Evolutionary conservation across 2,113 vertebrate genomes (phyloP).

Genomic region (Corythoichthys haematopterus): DNA sequence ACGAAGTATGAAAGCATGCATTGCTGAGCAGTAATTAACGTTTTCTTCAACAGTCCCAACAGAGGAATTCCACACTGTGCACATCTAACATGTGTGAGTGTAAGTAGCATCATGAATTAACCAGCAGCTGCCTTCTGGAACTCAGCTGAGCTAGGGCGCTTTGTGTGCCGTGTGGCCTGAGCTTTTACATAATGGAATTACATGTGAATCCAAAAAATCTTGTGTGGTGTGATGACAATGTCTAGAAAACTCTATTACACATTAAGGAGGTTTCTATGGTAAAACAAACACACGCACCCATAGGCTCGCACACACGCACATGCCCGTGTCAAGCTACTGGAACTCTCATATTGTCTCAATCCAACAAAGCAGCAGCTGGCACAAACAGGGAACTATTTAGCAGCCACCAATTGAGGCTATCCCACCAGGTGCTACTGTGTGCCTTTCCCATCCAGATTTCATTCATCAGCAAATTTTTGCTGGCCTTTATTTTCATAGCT

Average conservation of each 20-base stretch:
- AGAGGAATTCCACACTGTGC: conserved; percentile 44
- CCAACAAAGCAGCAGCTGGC: conserved; percentile 71
- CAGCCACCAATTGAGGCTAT: conserved; percentile 64
- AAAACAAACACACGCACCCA: conserved; percentile 35
- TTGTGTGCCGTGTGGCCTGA: conserved; percentile 9
- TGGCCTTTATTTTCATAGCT: conserved; percentile 61
- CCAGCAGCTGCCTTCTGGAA: conserved; percentile 18
- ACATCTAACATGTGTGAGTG: conserved; percentile 12
- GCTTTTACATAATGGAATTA: conserved; percentile 34
- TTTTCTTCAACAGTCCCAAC: conserved; percentile 43
- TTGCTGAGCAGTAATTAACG: conserved; percentile 58
- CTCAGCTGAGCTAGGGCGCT: conserved; percentile 13
- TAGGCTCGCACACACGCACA: conserved; percentile 28
- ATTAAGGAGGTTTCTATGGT: conserved; percentile 25
- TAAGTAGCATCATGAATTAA: conserved; percentile 34
- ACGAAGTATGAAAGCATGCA: conserved; percentile 59
- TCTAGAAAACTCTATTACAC: conserved; percentile 41
- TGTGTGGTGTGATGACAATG: conserved; percentile 20
- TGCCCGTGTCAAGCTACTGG: conserved; percentile 52
- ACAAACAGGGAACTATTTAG: conserved; percentile 68
- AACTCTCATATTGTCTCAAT: conserved; percentile 71
- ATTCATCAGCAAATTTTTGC: conserved; percentile 69
- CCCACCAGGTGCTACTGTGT: conserved; percentile 68
- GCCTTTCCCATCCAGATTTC: conserved; percentile 68
- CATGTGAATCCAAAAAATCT: conserved; percentile 43